Conservation (phyloP, 2,113 vertebrate genomes). For the Orientallactaga bullata region DNA sequence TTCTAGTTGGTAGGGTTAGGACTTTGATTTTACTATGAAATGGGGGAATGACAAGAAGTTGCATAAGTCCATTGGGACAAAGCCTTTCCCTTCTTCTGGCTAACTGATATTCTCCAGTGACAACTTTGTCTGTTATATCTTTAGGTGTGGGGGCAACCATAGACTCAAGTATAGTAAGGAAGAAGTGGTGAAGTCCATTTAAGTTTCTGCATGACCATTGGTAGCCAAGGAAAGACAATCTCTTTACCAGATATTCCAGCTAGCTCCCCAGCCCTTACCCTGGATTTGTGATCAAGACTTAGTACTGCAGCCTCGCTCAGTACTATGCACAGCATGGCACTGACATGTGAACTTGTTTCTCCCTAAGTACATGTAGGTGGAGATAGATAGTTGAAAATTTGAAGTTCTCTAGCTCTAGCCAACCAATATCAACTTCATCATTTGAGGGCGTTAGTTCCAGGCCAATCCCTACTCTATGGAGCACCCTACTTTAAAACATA, state of each 20-base stretch:
- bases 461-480: no score
- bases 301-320: neutral
- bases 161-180: neutral
- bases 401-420: neutral
- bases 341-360: neutral
- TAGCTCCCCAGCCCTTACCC: neutral
- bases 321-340: neutral
- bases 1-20: slow-evolving; percentile 27
- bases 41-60: neutral
- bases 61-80: neutral
- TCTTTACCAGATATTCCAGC: neutral
- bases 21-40: neutral
- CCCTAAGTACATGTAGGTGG: neutral
- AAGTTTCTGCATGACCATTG: neutral
- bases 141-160: neutral
- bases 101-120: neutral
- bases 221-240: neutral
- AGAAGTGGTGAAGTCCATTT: neutral
- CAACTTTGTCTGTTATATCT: neutral
- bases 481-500: no score
- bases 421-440: neutral
- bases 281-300: neutral
- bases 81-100: neutral
- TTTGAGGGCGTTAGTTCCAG: no score
- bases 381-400: neutral